phyloP scores from a whole-genome alignment of 2,888 invertebrate species.

The Pristionchus arcanus region DNA sequence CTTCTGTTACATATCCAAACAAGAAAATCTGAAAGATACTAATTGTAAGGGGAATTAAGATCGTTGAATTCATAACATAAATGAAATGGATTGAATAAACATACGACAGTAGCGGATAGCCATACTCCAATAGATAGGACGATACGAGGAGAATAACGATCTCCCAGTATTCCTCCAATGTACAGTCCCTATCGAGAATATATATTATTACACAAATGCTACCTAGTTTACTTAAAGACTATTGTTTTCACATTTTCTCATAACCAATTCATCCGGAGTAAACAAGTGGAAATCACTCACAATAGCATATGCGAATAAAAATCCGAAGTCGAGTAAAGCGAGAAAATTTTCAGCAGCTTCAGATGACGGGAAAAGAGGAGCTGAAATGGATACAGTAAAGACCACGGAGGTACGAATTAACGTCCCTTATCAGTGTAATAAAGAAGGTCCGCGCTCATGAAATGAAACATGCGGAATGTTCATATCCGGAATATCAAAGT shows the following conservation, averaged over 20 bases:
- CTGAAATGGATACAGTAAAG: background rate
- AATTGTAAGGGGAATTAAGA: background rate
- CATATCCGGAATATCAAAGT: too few relatives aligned
- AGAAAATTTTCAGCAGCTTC: conserved; percentile 68
- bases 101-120: conserved; percentile 78
- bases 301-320: conserved; percentile 70
- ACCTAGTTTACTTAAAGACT: too few relatives aligned
- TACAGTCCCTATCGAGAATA: conserved; percentile 80
- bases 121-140: conserved; percentile 81
- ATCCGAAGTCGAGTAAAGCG: conserved; percentile 69
- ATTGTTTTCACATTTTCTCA: too few relatives aligned
- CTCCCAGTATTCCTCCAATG: conserved; percentile 81
- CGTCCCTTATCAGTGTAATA: background rate
- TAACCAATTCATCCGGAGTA: background rate
- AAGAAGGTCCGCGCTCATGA: background rate
- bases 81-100: background rate
- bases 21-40: conserved; percentile 76
- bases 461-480: too few relatives aligned
- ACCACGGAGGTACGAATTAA: too few relatives aligned
- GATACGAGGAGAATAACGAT: conserved; percentile 80
- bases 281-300: conserved; percentile 59
- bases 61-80: background rate
- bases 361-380: conserved; percentile 23
- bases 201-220: background rate
- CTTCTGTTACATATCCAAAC: conserved; percentile 81